A percentile compares a stretch with the other conserved stretches of the same genome.
Conservation (phyloP, 2,888 invertebrate genomes). For the Dynastes grantii region DNA sequence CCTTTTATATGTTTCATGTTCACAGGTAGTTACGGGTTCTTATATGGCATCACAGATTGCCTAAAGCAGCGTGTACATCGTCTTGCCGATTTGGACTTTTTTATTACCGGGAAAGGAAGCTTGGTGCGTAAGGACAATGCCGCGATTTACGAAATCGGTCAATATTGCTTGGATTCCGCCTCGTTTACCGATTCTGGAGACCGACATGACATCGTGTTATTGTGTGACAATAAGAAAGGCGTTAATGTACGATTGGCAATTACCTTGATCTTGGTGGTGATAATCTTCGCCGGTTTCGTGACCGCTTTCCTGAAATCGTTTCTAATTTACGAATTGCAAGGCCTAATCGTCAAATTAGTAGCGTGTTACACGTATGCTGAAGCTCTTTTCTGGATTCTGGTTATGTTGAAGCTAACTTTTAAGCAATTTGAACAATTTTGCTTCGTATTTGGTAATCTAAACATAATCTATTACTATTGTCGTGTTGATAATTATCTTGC, state of each 20-base stretch:
- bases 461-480: neutral
- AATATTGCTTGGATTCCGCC: slow-evolving; percentile 33
- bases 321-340: slow-evolving; percentile 31
- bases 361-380: slow-evolving; percentile 30
- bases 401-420: neutral
- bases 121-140: neutral
- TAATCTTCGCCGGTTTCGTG: slow-evolving; percentile 30
- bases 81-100: neutral
- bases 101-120: neutral
- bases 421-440: slow-evolving; percentile 26
- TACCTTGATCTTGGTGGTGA: slow-evolving; percentile 4
- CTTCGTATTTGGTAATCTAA: slow-evolving; percentile 16
- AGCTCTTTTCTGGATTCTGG: slow-evolving; percentile 27
- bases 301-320: slow-evolving; percentile 28
- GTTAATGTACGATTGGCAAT: slow-evolving; percentile 4
- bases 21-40: slow-evolving; percentile 12
- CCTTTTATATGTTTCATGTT: too few relatives aligned
- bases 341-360: neutral
- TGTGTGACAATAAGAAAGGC: slow-evolving; percentile 12
- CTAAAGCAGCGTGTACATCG: slow-evolving; percentile 7
- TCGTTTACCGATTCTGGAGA: slow-evolving; percentile 18
- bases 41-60: slow-evolving; percentile 17
- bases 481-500: neutral
- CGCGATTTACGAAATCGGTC: neutral
- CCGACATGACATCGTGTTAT: slow-evolving; percentile 14